These are phyloP conservation scores for Cephus sareptanus DNA, from an alignment of 2,888 invertebrate genomes.

Conservation along the genomic window DNA sequence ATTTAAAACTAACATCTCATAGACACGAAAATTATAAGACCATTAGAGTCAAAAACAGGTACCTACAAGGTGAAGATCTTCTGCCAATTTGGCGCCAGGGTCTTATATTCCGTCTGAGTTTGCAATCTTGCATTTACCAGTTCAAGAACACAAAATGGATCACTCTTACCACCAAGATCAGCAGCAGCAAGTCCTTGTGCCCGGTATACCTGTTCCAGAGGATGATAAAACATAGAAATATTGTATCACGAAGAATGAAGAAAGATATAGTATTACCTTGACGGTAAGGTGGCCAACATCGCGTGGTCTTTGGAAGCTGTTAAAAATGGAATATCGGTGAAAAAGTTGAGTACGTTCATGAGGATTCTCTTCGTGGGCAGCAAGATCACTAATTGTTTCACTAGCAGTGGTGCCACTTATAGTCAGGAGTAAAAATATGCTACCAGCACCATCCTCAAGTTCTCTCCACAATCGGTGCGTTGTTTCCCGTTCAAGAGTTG, in stretches of 20 bases:
- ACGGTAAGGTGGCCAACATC: constrained; percentile 96
- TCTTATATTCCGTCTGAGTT: constrained; percentile 99
- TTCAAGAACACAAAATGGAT: constrained; percentile 98
- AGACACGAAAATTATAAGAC: neutral
- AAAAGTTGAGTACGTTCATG: constrained; percentile 70
- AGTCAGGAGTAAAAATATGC: constrained; percentile 88
- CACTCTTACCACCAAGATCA: constrained; percentile 97
- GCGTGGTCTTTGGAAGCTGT: constrained; percentile 77
- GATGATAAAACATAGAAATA: neutral
- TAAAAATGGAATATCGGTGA: constrained; percentile 54
- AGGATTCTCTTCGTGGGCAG: constrained; percentile 84
- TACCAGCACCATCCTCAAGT: constrained; percentile 89
- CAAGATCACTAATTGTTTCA: constrained; percentile 92
- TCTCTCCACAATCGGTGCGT: constrained; percentile 92
- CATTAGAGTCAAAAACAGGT: neutral
- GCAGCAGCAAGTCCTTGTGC: constrained; percentile 90
- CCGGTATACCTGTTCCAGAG: constrained; percentile 63
- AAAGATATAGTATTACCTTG: constrained; percentile 77
- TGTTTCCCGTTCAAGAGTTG: constrained; percentile 84
- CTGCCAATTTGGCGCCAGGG: constrained; percentile 96
- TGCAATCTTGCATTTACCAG: constrained; percentile 94
- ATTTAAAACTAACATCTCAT: neutral
- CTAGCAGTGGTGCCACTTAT: constrained; percentile 95
- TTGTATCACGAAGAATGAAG: neutral
- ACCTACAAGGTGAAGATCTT: constrained; percentile 98